Conservation (phyloP, 2,113 vertebrate genomes). For the Stictonetta naevosa region DNA sequence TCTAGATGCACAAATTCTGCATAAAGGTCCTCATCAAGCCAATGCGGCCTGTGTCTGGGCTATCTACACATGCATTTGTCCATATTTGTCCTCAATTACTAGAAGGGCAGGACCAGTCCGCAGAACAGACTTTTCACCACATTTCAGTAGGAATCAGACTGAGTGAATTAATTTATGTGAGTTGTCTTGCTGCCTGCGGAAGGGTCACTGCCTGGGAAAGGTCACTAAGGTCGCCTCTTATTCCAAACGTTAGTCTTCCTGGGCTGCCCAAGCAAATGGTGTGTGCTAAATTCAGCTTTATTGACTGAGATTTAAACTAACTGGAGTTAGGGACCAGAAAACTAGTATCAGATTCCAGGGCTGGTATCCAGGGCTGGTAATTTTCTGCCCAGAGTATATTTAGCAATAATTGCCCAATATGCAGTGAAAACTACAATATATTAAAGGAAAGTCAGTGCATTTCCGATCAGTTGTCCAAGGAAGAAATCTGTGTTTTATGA, state of each 20-base stretch:
- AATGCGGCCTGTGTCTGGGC: background rate
- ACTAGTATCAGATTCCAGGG: background rate
- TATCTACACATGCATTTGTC: background rate
- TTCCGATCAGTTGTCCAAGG: background rate
- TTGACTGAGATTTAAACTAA: background rate
- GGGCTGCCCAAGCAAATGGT: background rate
- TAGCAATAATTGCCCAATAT: background rate
- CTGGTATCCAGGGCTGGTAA: background rate
- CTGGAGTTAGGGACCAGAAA: background rate
- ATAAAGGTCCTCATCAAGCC: background rate
- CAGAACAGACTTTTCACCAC: background rate
- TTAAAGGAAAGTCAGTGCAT: background rate
- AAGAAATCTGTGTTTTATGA: background rate
- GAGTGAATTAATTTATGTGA: background rate
- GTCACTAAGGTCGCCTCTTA: background rate
- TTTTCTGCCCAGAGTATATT: background rate
- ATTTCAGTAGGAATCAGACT: background rate
- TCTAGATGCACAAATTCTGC: background rate
- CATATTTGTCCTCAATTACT: background rate
- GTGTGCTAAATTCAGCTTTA: background rate
- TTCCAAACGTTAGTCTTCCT: background rate
- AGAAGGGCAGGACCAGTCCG: background rate
- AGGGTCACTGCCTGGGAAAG: background rate
- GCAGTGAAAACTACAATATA: background rate
- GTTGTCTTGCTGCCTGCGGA: background rate